Base-by-base conservation (phyloP, 2,888 invertebrate species). In the Cryptocephalus primarius region DNA sequence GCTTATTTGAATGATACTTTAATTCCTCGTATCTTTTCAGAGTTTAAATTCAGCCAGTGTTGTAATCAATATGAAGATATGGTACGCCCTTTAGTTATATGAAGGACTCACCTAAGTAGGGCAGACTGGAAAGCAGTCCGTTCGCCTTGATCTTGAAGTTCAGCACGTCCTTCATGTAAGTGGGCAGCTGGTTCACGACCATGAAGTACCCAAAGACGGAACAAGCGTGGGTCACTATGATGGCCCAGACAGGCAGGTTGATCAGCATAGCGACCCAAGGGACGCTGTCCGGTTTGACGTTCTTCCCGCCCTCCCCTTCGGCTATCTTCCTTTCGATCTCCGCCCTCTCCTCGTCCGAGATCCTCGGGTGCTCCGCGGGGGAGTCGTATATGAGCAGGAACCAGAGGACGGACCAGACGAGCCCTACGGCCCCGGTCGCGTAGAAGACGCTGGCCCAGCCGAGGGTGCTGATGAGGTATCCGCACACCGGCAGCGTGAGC, bases 361-460 rank as follows among this genome's bases (percentile, higher is more conserved):
- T 90, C 59, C 88, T 77, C 1, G 90, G 90, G 70, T 91, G 91
- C 48, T 82, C 77, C 0, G 83, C 83, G 0, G 91, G 91, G 1
- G 85, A 81, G 66, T 90, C 89, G 66, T 79, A 88, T 4, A 89
- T 79, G 40, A 89, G 75, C 0, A 81, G 73, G 71, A 88, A 86
- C 90, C 90, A 91, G 4, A 79, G 73, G 45, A 85, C 65, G 8
- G 88, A 87, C 93, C 93, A 94, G 51, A 83, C 61, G 43, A 87
- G 31, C 8, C 88, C 87, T 54, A 88, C 75, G 39, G 75, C 75
- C 58, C 84, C 86, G 46, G 89, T 89, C 51, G 88, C 78, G 68
- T 93, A 93, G 74, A 93, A 93, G 12, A 90, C 87, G 1, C 88
- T 88, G 55, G 87, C 83, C 93, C 93, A 93, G 9, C 92, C 91